Evolutionary conservation across 2,113 vertebrate species (phyloP), one percentile per base, ranked within the genome.

Genomic region (Pampusana beccarii): DNA sequence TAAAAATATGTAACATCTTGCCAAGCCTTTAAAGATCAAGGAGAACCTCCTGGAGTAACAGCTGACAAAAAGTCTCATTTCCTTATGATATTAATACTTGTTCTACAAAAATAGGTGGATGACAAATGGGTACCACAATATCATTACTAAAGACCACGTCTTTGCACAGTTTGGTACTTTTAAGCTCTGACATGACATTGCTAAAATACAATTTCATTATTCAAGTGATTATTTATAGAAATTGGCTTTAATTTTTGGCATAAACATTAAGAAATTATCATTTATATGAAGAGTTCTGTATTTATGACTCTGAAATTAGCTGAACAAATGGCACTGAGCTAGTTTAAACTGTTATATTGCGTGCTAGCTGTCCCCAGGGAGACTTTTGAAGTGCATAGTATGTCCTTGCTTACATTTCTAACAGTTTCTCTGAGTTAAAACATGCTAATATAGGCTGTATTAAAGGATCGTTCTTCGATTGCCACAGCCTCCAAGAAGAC

Each of bases 41-140:
- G 25, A 21, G 4, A 28, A 46, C 9, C 28, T 74, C 10, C 34
- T 72, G 38, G 38, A 86, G 9, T 20, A 86, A 80, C 7, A 78
- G 14, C 12, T 85, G 18, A 11, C 7, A 25, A 70, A 58, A 80
- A 36, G 2, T 60, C 16, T 60, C 1, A n/a, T 46, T 58, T 88
- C 6, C 10, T 80, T 51, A 40, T 12, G 67, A 13, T 17, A 77
- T 46, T n/a, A 50, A 19, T 38, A 48, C 0, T 6, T 4, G 3
- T 60, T 88, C 24, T 60, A 65, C 13, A 93, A 42, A 83, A 73
- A 81, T 28, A 13, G 44, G 4, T 34, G 17, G 44, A 40, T 90
- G 65, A 40, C 24, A 40, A 84, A 42, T 0, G 3, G 44, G 12
- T 0, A 0, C 6, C 56, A 46, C 21, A 31, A 6, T 18, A 57